Percentiles rank a stretch among this genome's conserved stretches.
phyloP scores from a whole-genome alignment of 2,113 vertebrate genomes.

The Halichoerus grypus region DNA sequence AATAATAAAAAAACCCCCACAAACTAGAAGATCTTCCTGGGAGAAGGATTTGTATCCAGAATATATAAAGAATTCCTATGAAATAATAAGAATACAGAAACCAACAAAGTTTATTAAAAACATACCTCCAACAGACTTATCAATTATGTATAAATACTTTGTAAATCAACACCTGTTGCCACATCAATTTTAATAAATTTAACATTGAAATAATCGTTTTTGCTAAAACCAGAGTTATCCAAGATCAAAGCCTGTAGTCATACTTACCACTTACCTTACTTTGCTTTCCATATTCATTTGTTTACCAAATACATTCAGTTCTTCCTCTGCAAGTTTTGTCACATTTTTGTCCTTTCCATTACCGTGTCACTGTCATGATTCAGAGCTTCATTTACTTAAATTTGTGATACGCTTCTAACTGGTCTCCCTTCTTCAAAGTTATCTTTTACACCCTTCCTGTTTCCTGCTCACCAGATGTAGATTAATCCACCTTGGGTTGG shows the following conservation, averaged over 20 bases:
- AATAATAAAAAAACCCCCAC: background rate
- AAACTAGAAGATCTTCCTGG: background rate
- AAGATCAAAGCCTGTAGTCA: background rate
- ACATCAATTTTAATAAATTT: slow-evolving; percentile 25
- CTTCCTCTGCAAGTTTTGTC: background rate
- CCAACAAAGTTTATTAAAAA: background rate
- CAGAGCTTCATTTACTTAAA: background rate
- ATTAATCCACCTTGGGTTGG: background rate
- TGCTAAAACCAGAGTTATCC: background rate
- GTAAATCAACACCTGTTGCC: background rate
- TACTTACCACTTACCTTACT: background rate
- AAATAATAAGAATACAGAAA: slow-evolving; percentile 35
- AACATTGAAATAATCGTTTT: background rate
- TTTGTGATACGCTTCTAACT: background rate
- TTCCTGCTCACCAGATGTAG: background rate
- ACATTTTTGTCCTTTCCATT: background rate
- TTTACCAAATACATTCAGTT: background rate
- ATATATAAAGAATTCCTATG: background rate
- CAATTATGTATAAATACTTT: background rate
- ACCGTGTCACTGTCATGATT: background rate
- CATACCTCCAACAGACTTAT: background rate
- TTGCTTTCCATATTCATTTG: background rate
- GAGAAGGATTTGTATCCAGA: background rate
- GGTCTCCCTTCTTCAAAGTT: background rate
- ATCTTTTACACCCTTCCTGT: background rate